Evolutionary conservation across 2,113 vertebrate species (phyloP).

Genomic region (Prunella fulvescens): DNA sequence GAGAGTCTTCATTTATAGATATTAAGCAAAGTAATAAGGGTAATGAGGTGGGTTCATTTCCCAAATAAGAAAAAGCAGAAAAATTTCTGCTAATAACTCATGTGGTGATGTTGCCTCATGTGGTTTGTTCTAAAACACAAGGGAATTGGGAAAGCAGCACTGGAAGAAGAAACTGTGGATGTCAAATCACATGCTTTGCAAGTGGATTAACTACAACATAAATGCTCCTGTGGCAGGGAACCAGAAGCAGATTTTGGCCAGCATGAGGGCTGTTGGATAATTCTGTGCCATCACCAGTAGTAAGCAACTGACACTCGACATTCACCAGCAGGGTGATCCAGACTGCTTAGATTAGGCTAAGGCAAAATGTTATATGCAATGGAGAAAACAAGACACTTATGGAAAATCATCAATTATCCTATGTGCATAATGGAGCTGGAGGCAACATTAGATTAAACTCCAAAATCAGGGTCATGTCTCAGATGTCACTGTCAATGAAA

Average conservation of each 20-base stretch:
- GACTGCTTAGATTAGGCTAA: neutral
- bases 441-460: neutral
- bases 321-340: neutral
- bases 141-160: neutral
- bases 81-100: neutral
- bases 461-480: neutral
- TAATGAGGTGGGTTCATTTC: neutral
- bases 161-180: neutral
- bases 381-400: neutral
- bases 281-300: neutral
- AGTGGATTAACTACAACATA: neutral
- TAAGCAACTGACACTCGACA: neutral
- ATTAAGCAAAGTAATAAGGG: neutral
- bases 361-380: neutral
- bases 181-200: neutral
- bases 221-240: neutral
- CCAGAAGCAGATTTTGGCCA: neutral
- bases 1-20: neutral
- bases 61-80: neutral
- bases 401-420: neutral
- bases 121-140: neutral
- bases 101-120: fast-evolving
- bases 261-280: neutral
- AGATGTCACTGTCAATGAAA: neutral
- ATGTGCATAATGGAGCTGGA: neutral